Base-by-base conservation (phyloP, 2,888 invertebrate genomes). In the Danaus chrysippus region DNA sequence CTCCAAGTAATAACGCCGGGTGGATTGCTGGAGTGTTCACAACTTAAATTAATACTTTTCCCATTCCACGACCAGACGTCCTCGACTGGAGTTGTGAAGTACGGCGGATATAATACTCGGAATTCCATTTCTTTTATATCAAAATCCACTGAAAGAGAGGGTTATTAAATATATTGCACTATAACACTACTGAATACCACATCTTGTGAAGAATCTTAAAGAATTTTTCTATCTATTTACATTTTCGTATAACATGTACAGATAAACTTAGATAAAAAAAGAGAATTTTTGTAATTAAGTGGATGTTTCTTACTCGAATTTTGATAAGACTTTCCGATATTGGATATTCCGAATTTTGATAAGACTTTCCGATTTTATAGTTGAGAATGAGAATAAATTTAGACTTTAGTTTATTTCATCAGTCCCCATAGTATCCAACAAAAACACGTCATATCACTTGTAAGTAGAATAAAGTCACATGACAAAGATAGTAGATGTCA, bases 11-110 rank as follows among this genome's bases (percentile, higher is more conserved):
- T 68, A n/a, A 63, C 69, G 0, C 85, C 73, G 0, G 74, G 74
- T 8, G 90, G 90, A 59, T 84, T 82, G 58, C 86, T 85, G 0
- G 80, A 77, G 46, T 80, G 76, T 1, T 72, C 74, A 62, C 90
- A 91, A 52, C 75, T 84, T 46, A 91, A 71, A 54, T 81, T 83
- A 1, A 85, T 76, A 1, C 68, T 71, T 58, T 78, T 76, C 0
- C 81, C 86, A 12, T 73, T 70, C 86, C 87, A 89, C 0, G 78
- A 83, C 84, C 86, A 91, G 0, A 82, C 57, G 1, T 64, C 68
- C 65, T 83, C 81, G 3, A 72, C 62, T 0, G 70, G 46, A 1
- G 62, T 46, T 2, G 77, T 64, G 59, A 89, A 88, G 63, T 79
- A 75, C 10, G 90, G 90, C 49, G 73, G 73, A 64, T 84, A 81